Conservation (phyloP, 2,888 invertebrate species). For the Chorisops tibialis region DNA sequence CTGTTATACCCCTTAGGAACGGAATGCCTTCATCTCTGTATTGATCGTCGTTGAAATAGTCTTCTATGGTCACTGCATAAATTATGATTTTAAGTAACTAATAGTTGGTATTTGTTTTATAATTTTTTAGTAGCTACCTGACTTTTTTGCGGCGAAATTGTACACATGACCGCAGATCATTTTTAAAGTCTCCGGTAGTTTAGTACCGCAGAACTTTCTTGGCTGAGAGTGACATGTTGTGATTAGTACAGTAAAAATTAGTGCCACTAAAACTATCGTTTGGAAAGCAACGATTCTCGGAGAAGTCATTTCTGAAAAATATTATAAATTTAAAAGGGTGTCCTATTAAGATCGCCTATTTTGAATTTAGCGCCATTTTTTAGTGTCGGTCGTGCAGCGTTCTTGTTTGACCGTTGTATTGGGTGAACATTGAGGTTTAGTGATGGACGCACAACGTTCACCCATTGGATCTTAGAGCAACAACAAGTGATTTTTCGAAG, state of each 20-base stretch:
- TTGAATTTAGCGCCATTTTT: no score
- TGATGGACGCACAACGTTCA: no score
- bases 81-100: no score
- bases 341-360: no score
- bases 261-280: background rate
- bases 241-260: background rate
- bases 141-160: background rate
- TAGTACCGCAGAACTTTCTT: slow-evolving; percentile 4
- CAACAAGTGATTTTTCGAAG: no score
- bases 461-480: no score
- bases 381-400: no score
- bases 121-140: no score
- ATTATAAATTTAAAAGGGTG: no score
- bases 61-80: background rate
- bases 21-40: background rate
- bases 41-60: background rate
- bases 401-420: no score
- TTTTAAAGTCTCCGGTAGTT: slow-evolving; percentile 2
- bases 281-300: background rate
- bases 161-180: background rate
- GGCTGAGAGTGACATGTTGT: background rate
- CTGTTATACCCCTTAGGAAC: background rate
- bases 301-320: background rate
- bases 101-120: no score
- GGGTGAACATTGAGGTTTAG: no score